Evolutionary conservation across 1,140 invertebrate species (phyloP), one percentile per base, ranked within the genome.

Genomic region (Laupala kohalensis): DNA sequence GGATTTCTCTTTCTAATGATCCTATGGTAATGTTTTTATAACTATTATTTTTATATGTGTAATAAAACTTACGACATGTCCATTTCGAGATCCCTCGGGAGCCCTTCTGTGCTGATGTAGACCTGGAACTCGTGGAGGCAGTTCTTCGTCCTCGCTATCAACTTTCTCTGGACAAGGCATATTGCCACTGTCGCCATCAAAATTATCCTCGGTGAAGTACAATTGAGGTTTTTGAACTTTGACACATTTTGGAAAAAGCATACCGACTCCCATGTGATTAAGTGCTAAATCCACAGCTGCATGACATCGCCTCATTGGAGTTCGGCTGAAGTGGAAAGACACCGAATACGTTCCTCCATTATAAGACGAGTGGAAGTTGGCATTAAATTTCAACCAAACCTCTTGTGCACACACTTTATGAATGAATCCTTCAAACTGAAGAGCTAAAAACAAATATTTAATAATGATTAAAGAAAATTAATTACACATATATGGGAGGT

Each of bases 331-430:
- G 26, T 78, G 75, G 74, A 85, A 85, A n/a, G 64, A 65, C 62
- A 90, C 77, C 64, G 83, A 81, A 71, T 86, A 91, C 76, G 89
- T 86, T 79, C 89, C 86, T 2, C 86, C 86, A 67, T 82, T 80
- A 77, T 93, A 94, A 13, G 77, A 81, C 2, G 83, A 77, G 74
- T 93, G 90, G 77, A 95, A 94, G 30, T 80, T 80, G 65, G 81
- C 75, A 78, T 88, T 84, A 75, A 95, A 95, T 80, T 90, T 92
- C 2, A 95, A 76, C 19, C 86, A 81, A 6, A 95, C 81, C 70
- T 88, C 83, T 74, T 86, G 83, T 53, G 82, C 85, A 70, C 81
- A 82, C 24, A 94, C 86, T 77, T 88, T 86, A 78, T 94, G 92
- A 74, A 96, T 87, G 74, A 81, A 87, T n/a, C 93, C 94, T 83